Evolutionary conservation across 2,113 vertebrate species (phyloP).

Genomic region (Lycocorax pyrrhopterus): DNA sequence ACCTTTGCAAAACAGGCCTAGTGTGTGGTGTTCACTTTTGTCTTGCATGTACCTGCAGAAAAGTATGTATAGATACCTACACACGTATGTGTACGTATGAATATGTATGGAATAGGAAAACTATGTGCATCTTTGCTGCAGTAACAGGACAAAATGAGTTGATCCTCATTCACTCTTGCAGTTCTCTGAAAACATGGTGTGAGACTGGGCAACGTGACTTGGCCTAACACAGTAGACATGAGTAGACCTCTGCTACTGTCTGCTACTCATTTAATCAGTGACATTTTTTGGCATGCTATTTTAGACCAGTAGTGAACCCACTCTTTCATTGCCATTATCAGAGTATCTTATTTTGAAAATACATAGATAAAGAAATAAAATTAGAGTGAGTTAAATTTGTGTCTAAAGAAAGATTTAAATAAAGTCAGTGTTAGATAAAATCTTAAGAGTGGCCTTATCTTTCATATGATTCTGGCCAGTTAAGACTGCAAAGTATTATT

Average conservation of each 20-base stretch:
- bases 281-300: not conserved
- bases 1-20: not conserved
- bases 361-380: not conserved
- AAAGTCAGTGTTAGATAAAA: not conserved
- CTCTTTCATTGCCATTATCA: not conserved
- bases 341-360: not conserved
- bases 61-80: not conserved
- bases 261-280: not conserved
- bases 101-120: not conserved
- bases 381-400: not conserved
- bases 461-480: not conserved
- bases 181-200: not conserved
- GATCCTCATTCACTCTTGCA: not conserved
- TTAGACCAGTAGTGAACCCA: not conserved
- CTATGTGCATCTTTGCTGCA: not conserved
- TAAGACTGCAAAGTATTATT: not conserved
- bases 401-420: not conserved
- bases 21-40: not conserved
- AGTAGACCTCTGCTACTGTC: not conserved
- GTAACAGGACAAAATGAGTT: not conserved
- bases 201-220: not conserved
- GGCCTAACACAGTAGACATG: not conserved
- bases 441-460: not conserved
- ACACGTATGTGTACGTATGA: fast-evolving
- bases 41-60: not conserved